phyloP scores from a whole-genome alignment of 2,888 invertebrate genomes.

The Drosophila mimetica region DNA sequence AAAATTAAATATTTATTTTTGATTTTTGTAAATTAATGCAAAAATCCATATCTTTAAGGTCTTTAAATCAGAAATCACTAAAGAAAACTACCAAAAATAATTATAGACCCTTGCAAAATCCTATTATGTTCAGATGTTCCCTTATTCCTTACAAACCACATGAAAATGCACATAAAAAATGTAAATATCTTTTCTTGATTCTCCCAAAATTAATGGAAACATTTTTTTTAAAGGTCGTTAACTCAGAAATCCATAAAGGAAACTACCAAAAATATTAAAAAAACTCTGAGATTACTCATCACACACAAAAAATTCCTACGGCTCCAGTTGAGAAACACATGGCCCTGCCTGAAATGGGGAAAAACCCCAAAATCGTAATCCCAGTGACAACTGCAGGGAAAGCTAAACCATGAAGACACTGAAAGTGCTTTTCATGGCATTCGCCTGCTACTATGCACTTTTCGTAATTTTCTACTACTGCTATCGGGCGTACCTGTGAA shows the following conservation, averaged over 20 bases:
- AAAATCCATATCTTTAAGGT: too few relatives aligned
- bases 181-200: too few relatives aligned
- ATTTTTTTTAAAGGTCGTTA: slow-evolving; percentile 6
- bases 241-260: slow-evolving; percentile 19
- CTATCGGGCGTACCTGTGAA: slow-evolving; percentile 67
- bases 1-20: too few relatives aligned
- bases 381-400: slow-evolving; percentile 6
- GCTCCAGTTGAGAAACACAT: slow-evolving; percentile 53
- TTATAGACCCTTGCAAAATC: too few relatives aligned
- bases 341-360: slow-evolving; percentile 47
- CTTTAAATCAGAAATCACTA: too few relatives aligned
- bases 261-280: slow-evolving; percentile 16
- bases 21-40: too few relatives aligned
- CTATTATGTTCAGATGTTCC: too few relatives aligned
- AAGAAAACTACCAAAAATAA: too few relatives aligned
- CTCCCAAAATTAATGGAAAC: not conserved
- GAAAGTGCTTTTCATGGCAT: slow-evolving; percentile 65
- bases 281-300: slow-evolving; percentile 31
- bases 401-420: slow-evolving; percentile 58
- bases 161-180: not conserved
- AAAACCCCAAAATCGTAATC: slow-evolving; percentile 24
- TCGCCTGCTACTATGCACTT: slow-evolving; percentile 74
- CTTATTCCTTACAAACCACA: not conserved
- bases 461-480: slow-evolving; percentile 79
- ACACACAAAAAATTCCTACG: slow-evolving; percentile 15